A percentile compares a stretch with the other conserved stretches of the same genome.
phyloP scores from a whole-genome alignment of 2,888 invertebrate species.

The Stegophylla sp. region DNA sequence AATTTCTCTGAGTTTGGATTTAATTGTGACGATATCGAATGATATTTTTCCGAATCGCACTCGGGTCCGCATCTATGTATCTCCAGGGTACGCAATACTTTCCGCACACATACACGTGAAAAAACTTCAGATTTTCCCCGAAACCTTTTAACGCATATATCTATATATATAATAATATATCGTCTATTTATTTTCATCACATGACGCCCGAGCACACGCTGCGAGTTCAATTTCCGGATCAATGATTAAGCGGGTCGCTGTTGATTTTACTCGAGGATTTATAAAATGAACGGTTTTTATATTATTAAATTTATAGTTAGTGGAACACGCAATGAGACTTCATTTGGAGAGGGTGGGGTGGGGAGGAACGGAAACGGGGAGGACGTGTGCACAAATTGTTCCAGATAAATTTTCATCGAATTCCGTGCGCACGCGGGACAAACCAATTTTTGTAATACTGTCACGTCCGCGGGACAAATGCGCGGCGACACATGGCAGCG shows the following conservation, averaged over 20 bases:
- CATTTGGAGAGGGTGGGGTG: no score
- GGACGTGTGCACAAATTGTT: not conserved
- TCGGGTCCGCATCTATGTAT: no score
- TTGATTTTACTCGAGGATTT: constrained; percentile 17
- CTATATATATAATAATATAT: no score
- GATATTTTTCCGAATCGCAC: no score
- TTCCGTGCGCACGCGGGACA: not conserved
- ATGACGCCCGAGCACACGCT: not conserved
- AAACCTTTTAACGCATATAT: no score
- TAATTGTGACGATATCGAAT: no score
- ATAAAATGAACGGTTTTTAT: not conserved
- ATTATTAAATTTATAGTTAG: not conserved
- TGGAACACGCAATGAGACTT: not conserved
- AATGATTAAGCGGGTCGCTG: not conserved
- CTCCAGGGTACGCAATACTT: no score
- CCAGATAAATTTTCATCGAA: not conserved
- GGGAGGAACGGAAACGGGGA: no score
- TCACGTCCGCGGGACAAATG: not conserved
- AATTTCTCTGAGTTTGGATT: no score
- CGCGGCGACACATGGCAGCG: not conserved
- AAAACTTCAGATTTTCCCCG: no score
- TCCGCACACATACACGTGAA: no score
- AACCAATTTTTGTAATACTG: not conserved
- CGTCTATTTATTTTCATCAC: not conserved
- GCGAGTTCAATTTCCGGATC: constrained; percentile 11